These are phyloP conservation scores for Eulemur mongoz DNA, from an alignment of 2,797 vertebrate genomes.

Conservation along the genomic window DNA sequence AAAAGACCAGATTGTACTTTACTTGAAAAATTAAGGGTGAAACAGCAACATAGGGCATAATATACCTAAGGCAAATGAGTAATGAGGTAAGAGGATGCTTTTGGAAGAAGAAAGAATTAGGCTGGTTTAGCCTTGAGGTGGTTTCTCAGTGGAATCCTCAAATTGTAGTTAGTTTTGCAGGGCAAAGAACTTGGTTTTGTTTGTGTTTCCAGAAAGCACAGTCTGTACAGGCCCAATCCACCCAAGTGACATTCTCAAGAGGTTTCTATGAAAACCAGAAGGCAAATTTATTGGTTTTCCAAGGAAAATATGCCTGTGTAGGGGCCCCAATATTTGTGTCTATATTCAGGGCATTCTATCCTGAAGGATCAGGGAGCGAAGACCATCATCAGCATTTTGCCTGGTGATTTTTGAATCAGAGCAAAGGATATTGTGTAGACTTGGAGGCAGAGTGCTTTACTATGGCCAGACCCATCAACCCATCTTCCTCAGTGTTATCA, in stretches of 20 bases:
- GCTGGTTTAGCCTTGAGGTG: not conserved
- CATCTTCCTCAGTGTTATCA: not conserved
- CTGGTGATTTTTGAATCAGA: slow-evolving; percentile 25
- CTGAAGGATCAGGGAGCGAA: not conserved
- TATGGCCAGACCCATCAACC: not conserved
- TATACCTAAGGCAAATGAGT: not conserved
- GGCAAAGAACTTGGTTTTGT: not conserved
- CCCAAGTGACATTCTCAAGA: not conserved
- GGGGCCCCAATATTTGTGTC: not conserved
- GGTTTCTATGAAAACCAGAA: not conserved
- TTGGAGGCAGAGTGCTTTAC: not conserved
- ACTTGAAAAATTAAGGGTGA: not conserved
- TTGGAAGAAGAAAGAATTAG: not conserved
- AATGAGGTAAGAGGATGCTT: not conserved
- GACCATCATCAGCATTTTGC: not conserved
- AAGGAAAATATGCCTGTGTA: not conserved
- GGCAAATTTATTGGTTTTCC: not conserved
- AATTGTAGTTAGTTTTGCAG: not conserved
- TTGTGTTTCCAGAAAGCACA: not conserved
- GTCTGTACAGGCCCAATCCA: not conserved
- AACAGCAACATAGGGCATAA: not conserved
- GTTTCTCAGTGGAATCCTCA: not conserved
- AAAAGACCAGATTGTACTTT: not conserved
- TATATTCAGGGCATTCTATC: not conserved
- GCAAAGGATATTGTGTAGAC: not conserved